Evolutionary conservation across 92 coral and sea anemone genomes (phyloP), one percentile per base, ranked within the genome.

Genomic region (Zoanthus gigantus): DNA sequence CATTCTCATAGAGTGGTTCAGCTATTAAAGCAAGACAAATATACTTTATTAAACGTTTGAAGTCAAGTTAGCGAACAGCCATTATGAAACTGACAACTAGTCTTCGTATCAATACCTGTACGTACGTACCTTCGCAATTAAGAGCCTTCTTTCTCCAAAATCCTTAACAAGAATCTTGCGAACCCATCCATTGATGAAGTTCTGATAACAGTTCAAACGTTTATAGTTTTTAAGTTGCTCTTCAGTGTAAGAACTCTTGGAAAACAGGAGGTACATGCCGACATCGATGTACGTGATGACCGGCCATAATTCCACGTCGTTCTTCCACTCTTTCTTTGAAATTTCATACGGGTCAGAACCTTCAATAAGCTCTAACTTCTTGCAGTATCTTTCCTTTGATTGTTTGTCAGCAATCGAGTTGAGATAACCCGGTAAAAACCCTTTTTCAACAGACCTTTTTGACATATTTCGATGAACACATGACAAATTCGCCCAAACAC

Each of bases 171-270:
- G 47, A 18, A 91, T 81, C 53, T 91, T 87, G 46, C 89, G 74
- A 23, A 91, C 92, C 94, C 92, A 91, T 60, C 91, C 94, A 88
- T 91, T 91, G 13, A 42, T 74, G 76, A 91, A 88, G 69, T 91
- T 85, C 29, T 92, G 73, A 66, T 85, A 92, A 76, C 92, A 92
- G 12, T 84, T 56, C 77, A 92, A 74, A 68, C 94, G 89, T 85
- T 92, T 92, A 77, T 92, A 88, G 89, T 92, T 85, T 92, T 92
- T 77, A 89, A 88, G 92, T 68, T 91, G 79, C 15, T n/a, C 93
- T 88, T 91, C 66, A 6, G 94, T 92, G 90, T 88, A 88, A 17
- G 92, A 79, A 74, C 94, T 92, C 30, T 83, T 53, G 9, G 86
- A 75, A 84, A 92, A 92, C 67, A 89, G 90, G 46, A 92, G 80